Evolutionary conservation across 2,113 vertebrate species (phyloP).

Genomic region (Ophiodon elongatus): DNA sequence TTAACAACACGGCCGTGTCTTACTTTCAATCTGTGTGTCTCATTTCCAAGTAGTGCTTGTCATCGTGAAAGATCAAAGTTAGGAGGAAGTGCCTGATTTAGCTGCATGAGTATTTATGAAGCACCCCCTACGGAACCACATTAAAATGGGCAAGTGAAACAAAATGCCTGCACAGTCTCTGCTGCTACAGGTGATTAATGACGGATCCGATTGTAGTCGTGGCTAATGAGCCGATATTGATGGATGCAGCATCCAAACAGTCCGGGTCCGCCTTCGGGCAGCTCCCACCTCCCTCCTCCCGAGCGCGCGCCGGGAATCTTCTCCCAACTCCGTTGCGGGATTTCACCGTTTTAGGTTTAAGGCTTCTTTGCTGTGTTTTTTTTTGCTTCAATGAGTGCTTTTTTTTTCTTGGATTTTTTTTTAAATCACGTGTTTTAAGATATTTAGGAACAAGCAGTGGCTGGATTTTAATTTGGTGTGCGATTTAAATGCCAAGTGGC

Average conservation of each 20-base stretch:
- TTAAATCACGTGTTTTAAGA: rapidly evolving
- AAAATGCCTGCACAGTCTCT: constrained; percentile 13
- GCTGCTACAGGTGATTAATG: constrained; percentile 36
- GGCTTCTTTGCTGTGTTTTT: too few relatives aligned
- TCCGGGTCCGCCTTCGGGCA: constrained; percentile 11
- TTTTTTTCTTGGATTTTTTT: too few relatives aligned
- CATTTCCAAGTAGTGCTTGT: constrained; percentile 8
- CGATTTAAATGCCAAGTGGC: too few relatives aligned
- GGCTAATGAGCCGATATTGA: constrained; percentile 49
- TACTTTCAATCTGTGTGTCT: constrained; percentile 5
- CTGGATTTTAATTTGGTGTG: neutral
- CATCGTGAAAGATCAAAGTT: constrained; percentile 55
- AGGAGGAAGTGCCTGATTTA: constrained; percentile 18
- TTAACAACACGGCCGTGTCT: neutral
- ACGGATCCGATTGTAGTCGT: constrained; percentile 30
- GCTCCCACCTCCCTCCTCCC: neutral
- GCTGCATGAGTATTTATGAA: constrained; percentile 26
- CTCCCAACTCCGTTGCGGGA: neutral
- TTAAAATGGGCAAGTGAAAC: constrained; percentile 20
- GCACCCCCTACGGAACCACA: neutral
- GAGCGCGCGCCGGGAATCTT: neutral
- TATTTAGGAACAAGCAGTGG: neutral
- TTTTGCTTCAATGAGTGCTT: neutral
- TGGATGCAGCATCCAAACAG: constrained; percentile 37
- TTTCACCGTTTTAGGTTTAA: neutral